Base-by-base conservation (phyloP, 2,113 vertebrate genomes). In the Terrapene triunguis region DNA sequence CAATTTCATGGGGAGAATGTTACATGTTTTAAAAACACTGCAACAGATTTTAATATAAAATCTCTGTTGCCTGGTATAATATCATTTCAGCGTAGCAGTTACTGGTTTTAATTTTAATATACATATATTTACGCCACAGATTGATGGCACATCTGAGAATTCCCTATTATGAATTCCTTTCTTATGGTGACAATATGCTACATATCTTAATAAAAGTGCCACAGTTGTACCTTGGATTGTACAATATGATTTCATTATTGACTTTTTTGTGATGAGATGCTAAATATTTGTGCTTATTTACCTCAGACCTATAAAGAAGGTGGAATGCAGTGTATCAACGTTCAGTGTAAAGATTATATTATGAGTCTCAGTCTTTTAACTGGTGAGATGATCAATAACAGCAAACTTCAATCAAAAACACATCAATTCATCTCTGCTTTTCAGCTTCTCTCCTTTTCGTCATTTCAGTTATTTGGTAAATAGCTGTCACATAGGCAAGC, bases 361-460 rank as follows among this genome's bases (percentile, higher is more conserved):
- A 83, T 47, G n/a, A 83, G 84, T 72, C 17, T 87, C 93, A 3
- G 89, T 96, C 92, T 82, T 72, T 59, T 72, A 42, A 87, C 93
- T 72, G 91, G 69, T 1, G 27, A 32, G 72, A 92, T 92, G 93
- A 93, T 95, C 95, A 93, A 85, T 84, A 89, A 79, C 55, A 84
- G 44, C 65, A 92, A 74, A 85, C 92, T 96, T 92, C 92, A 94
- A 84, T 95, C 96, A 93, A 94, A 97, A 91, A 0, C 25, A 59
- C 91, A 92, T 89, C 93, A 96, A 94, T 97, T 96, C 95, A 92
- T 95, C 95, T 95, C 90, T 87, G 85, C 84, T 95, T 94, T 96
- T 80, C 87, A 88, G 50, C 44, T 91, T 55, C 85, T 91, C 92
- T 86, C 85, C 38, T 94, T 88, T 96, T n/a, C 94, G 81, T 92